These are phyloP conservation scores for Halcyon malimbica DNA, from an alignment of 2,113 vertebrate species.

Conservation along the genomic window DNA sequence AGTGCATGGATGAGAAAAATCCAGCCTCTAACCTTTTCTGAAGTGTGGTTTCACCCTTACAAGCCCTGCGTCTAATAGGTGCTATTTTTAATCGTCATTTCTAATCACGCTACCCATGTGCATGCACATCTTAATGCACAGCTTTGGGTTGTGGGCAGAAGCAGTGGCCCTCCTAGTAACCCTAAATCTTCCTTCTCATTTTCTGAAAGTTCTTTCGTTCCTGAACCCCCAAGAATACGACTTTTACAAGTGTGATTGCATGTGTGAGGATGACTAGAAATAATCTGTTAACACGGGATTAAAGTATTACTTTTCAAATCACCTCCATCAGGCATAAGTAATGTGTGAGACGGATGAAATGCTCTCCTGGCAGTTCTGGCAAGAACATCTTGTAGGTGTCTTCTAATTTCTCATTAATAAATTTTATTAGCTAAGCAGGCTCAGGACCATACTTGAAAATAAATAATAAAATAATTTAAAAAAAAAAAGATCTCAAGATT, in stretches of 20 bases:
- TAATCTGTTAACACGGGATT: neutral
- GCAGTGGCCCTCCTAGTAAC: neutral
- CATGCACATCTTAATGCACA: neutral
- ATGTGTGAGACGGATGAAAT: neutral
- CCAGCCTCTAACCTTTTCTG: neutral
- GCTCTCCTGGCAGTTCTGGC: neutral
- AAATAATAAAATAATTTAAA: no score
- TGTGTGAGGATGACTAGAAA: neutral
- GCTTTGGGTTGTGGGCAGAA: neutral
- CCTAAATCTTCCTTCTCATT: neutral
- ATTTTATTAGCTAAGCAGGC: neutral
- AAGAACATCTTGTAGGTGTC: neutral
- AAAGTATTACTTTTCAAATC: neutral
- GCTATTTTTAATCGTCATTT: neutral
- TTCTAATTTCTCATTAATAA: neutral
- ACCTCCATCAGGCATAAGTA: neutral
- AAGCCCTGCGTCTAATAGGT: neutral
- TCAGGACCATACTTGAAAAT: neutral
- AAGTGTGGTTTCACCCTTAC: neutral
- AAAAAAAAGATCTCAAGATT: neutral
- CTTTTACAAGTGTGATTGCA: neutral
- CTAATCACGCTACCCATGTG: neutral
- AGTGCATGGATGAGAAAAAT: neutral
- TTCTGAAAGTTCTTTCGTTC: constrained; percentile 45
- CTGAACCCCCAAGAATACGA: neutral